Conservation (phyloP, 2,797 vertebrate genomes). For the Vireo griseus region DNA sequence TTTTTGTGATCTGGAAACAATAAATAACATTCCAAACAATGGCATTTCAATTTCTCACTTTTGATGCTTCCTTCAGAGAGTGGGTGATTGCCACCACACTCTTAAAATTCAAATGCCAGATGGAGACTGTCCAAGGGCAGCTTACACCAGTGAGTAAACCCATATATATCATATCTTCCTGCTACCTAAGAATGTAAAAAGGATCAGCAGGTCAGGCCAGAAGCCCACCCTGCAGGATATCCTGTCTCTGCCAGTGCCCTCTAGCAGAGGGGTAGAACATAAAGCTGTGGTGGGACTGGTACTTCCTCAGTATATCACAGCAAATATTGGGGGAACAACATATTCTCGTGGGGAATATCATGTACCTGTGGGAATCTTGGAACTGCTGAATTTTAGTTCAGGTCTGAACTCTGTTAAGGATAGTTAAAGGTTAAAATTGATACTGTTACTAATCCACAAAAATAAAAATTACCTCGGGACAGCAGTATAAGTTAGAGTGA, state of each 20-base stretch:
- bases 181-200: not conserved
- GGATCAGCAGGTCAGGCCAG: not conserved
- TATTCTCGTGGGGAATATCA: not conserved
- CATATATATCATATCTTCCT: not conserved
- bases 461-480: not conserved
- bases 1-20: conserved; percentile 2
- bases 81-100: not conserved
- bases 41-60: not conserved
- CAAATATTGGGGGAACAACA: not conserved
- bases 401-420: not conserved
- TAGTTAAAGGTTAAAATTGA: not conserved
- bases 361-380: not conserved
- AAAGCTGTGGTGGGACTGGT: not conserved
- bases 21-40: not conserved
- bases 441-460: not conserved
- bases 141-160: not conserved
- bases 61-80: not conserved
- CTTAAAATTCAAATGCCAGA: not conserved
- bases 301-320: not conserved
- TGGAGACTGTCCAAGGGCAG: not conserved
- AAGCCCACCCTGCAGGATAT: not conserved
- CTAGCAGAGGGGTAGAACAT: not conserved
- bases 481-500: not conserved
- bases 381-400: not conserved
- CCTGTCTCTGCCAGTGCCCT: not conserved